Evolutionary conservation across 2,113 vertebrate species (phyloP), one percentile per base, ranked within the genome.

Genomic region (Megatriorchis doriae): DNA sequence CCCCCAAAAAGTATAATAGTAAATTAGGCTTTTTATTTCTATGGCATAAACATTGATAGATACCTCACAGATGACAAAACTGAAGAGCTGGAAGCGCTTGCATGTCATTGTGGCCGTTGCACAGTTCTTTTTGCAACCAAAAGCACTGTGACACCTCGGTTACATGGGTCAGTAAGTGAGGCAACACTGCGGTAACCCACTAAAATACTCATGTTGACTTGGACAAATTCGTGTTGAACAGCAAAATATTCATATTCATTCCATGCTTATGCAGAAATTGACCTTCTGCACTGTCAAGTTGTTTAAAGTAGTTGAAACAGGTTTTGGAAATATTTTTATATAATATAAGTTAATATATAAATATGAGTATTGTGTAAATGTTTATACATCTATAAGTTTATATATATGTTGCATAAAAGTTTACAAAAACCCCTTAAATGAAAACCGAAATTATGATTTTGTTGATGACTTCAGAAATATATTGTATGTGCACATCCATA

Each of bases 91-190:
- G 56, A 84, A 34, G 25, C 0, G 1, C 19, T 19, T 75, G 25
- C 14, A 2, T 86, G 52, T 36, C 13, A 17, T 38, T 0, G 1
- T 10, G 34, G 22, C 27, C 0, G 0, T 68, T 92, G 72, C 42
- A 56, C 38, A 9, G 26, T 29, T 72, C 6, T 45, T 74, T 68
- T 68, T 27, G 7, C 4, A 12, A 50, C 48, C 59, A 73, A 40
- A 89, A 81, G 58, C 62, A 48, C 43, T 55, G 75, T 59, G 59
- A 43, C 11, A 13, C 7, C 15, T 74, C 2, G 5, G 50, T 53
- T 56, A 27, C 20, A 9, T 3, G 5, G 38, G 53, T 88, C 25
- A 67, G 61, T 78, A 23, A 0, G 0, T 32, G 53, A 70, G 58
- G 45, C 20, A 56, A 42, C 13, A 16, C 42, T n/a, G 45, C 16